Evolutionary conservation across 2,797 vertebrate genomes (phyloP), one percentile per base, ranked within the genome.

Genomic region (Argentina silus): DNA sequence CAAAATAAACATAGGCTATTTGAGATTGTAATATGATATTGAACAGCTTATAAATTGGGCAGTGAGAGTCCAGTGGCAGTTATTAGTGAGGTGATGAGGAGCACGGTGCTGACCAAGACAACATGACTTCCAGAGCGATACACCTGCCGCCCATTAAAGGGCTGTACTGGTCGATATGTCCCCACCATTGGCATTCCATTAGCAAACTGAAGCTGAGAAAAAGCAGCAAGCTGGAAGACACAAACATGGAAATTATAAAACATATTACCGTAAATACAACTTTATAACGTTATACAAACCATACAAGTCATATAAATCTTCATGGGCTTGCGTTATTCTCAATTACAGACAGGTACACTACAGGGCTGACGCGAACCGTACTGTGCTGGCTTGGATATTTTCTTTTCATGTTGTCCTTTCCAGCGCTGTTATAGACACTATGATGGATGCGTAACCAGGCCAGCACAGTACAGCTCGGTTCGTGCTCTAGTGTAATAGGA

Each of bases 101-200:
- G 43, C 44, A 65, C 9, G 4, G 62, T 53, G 76, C 78, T 84
- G 3, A 81, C 11, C 77, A 84, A 70, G 65, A 82, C 62, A 17
- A 0, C 4, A 3, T 79, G 72, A 1, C 91, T 71, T 0, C 87
- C 74, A 0, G 95, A 96, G 78, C 78, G 92, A 78, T 74, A 89
- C 62, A 97, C 92, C 0, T 0, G 0, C 42, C 96, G 93, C 0
- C 1, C n/a, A 0, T 90, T 81, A 64, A 87, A 62, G 0, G 59
- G 73, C 82, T 96, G 95, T 14, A 72, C 14, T 0, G 93, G 94
- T 6, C 96, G 93, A 88, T 92, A 91, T 0, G 93, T 97, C 17
- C 89, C 89, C 0, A 1, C 68, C 94, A 96, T 96, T 0, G 0
- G 0, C 1, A 75, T 36, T 0, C 83, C 84, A 2, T 74, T 79